Conservation (phyloP, 2,888 invertebrate species). For the Petrophora chlorosata region DNA sequence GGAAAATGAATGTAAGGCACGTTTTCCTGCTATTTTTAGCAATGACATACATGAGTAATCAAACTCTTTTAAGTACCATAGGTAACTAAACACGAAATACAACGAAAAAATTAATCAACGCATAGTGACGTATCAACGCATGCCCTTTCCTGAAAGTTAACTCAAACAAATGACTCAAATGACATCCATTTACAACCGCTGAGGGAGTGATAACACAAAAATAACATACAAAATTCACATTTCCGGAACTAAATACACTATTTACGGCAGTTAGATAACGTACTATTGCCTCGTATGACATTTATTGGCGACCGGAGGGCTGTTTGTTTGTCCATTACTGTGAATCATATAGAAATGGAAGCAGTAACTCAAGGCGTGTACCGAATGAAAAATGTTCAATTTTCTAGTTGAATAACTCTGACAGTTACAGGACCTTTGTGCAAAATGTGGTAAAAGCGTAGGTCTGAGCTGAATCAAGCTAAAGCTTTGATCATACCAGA, state of each 20-base stretch:
- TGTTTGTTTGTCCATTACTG: slow-evolving; percentile 32
- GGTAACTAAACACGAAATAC: no score
- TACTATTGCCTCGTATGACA: slow-evolving; percentile 32
- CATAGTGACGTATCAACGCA: neutral
- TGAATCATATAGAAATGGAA: neutral
- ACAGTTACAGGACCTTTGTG: no score
- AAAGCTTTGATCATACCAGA: no score
- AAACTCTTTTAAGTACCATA: no score
- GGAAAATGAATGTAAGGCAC: no score
- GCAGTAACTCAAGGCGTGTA: neutral
- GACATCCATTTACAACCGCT: slow-evolving; percentile 4
- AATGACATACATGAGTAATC: no score
- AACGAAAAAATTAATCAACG: no score
- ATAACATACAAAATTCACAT: slow-evolving; percentile 29
- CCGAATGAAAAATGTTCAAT: neutral
- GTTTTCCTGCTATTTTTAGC: no score
- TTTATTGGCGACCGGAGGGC: slow-evolving; percentile 36
- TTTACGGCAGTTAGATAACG: slow-evolving; percentile 34
- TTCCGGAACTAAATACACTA: slow-evolving; percentile 32
- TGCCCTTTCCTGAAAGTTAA: slow-evolving; percentile 7
- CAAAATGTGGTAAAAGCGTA: no score
- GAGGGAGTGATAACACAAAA: slow-evolving; percentile 23
- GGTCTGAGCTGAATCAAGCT: no score
- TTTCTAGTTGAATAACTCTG: no score
- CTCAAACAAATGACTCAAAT: slow-evolving; percentile 13